Evolutionary conservation across 2,888 invertebrate species (phyloP).

Genomic region (Troides aeacus): DNA sequence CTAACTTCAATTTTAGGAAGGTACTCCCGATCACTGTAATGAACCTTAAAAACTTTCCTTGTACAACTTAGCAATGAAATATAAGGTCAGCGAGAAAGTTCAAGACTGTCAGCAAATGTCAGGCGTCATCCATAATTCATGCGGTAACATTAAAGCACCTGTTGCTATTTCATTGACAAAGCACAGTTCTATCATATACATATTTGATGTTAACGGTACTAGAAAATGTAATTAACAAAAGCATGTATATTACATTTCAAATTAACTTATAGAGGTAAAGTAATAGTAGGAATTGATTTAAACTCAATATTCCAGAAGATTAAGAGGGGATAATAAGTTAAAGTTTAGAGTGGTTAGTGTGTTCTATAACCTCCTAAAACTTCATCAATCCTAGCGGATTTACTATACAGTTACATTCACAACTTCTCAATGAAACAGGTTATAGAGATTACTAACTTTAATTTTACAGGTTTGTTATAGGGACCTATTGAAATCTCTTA

Average conservation of each 20-base stretch:
- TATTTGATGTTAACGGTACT: slow-evolving; percentile 6
- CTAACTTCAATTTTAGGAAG: too few species aligned
- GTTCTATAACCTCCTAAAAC: not conserved
- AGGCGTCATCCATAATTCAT: slow-evolving; percentile 58
- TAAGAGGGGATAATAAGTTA: not conserved
- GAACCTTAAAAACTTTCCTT: too few species aligned
- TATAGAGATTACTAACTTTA: not conserved
- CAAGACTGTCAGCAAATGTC: slow-evolving; percentile 56
- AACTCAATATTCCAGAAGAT: not conserved
- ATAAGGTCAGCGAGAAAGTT: slow-evolving; percentile 36
- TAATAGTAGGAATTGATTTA: too few species aligned
- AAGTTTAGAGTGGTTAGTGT: not conserved
- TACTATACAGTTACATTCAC: not conserved
- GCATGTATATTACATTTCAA: too few species aligned
- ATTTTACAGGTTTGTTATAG: not conserved
- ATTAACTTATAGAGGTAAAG: too few species aligned
- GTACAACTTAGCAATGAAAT: not conserved
- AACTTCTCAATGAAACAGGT: too few species aligned
- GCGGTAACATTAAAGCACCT: slow-evolving; percentile 43
- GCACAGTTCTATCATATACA: slow-evolving; percentile 15
- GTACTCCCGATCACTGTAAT: too few species aligned
- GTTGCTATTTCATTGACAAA: slow-evolving; percentile 38
- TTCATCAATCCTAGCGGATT: not conserved
- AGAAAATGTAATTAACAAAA: not conserved
- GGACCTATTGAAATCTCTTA: not conserved